Evolutionary conservation across 1,140 invertebrate species (phyloP).

Genomic region (Wasmannia auropunctata): DNA sequence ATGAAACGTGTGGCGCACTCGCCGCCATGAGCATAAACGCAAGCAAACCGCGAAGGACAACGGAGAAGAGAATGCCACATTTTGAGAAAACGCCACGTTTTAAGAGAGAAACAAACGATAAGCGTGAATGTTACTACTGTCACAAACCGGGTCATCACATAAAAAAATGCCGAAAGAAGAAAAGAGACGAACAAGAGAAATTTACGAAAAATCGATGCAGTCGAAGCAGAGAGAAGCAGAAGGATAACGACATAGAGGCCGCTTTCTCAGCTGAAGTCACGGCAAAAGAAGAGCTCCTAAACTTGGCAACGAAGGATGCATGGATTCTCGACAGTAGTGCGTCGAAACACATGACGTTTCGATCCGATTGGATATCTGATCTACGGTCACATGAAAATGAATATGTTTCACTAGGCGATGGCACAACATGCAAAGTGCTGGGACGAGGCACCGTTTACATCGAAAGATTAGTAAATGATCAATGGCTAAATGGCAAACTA

Average conservation of each 20-base stretch:
- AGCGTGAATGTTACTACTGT: constrained; percentile 53
- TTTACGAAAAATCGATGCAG: no score
- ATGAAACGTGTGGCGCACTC: constrained; percentile 30
- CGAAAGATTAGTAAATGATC: constrained; percentile 34
- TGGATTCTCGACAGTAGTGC: constrained; percentile 57
- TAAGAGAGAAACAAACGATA: no score
- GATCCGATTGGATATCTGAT: constrained; percentile 28
- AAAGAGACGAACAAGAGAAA: not conserved
- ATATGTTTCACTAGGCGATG: constrained; percentile 61
- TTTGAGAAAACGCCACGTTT: no score
- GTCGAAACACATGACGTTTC: constrained; percentile 48
- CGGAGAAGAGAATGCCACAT: no score
- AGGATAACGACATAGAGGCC: no score
- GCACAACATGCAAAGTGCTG: constrained; percentile 36
- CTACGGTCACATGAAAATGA: not conserved
- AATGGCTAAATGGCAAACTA: constrained; percentile 42
- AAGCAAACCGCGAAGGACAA: not conserved
- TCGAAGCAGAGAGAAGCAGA: no score
- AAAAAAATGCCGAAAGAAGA: constrained; percentile 25
- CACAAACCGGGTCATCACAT: constrained; percentile 50
- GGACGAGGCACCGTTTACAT: constrained; percentile 54
- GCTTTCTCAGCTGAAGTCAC: not conserved
- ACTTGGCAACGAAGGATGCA: not conserved
- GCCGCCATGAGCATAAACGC: constrained; percentile 7
- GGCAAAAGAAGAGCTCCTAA: not conserved